phyloP scores from a whole-genome alignment of 53 echinoderm and acorn worm species.

The Henricia sp. region DNA sequence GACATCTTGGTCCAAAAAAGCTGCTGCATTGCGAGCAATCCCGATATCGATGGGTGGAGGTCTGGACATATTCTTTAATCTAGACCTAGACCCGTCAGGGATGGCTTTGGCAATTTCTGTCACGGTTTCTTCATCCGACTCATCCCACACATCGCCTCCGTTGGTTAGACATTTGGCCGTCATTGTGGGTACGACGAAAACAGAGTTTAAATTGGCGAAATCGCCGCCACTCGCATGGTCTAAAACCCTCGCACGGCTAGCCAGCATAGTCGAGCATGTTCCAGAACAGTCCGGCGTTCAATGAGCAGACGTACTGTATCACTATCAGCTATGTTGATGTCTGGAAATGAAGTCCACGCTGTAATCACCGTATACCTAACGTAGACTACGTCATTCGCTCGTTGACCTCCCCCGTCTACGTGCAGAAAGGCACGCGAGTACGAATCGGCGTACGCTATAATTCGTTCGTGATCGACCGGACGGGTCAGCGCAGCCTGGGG shows the following conservation, averaged over 20 bases:
- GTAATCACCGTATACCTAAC: neutral
- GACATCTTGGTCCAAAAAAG: neutral
- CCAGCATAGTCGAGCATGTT: conserved; percentile 20
- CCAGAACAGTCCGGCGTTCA: neutral
- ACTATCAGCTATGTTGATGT: too few species aligned
- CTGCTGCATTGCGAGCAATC: conserved; percentile 28
- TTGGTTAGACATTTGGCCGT: neutral
- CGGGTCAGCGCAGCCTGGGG: too few species aligned
- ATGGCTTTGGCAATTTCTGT: neutral
- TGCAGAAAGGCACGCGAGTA: neutral
- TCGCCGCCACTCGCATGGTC: neutral
- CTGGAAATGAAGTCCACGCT: neutral
- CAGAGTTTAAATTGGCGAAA: neutral
- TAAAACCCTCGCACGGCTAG: neutral
- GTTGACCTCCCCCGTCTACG: conserved; percentile 4
- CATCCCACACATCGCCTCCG: neutral
- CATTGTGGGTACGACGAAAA: neutral
- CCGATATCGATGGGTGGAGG: conserved; percentile 45
- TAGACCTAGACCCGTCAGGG: neutral
- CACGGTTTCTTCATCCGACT: neutral
- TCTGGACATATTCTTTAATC: conserved; percentile 12
- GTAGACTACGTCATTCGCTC: neutral
- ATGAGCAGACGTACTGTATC: too few species aligned
- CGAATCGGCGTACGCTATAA: too few species aligned
- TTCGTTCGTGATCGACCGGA: too few species aligned